Percentiles rank a stretch among this genome's conserved stretches.
Conservation (phyloP, 2,797 vertebrate species). For the Avahi laniger region DNA sequence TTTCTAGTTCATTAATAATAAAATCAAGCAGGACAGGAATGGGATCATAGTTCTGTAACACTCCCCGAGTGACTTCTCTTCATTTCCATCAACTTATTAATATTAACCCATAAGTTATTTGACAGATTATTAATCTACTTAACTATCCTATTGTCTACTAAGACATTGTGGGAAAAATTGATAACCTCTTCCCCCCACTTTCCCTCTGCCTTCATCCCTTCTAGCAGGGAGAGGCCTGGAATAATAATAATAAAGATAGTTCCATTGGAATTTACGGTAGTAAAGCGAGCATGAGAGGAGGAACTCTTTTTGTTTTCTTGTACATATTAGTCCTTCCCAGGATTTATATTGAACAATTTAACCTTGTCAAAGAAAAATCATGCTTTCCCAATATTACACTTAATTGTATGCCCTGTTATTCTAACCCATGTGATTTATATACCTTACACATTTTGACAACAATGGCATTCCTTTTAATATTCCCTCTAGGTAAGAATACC, state of each 20-base stretch:
- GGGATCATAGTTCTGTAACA: background rate
- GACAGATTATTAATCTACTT: background rate
- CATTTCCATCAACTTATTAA: background rate
- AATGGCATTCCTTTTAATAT: slow-evolving; percentile 18
- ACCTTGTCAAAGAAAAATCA: slow-evolving; percentile 31
- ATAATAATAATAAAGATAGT: background rate
- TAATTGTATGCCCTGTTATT: slow-evolving; percentile 47
- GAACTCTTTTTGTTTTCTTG: background rate
- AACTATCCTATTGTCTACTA: background rate
- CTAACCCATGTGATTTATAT: slow-evolving; percentile 35
- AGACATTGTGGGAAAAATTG: background rate
- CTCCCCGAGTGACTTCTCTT: background rate
- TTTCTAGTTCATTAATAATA: background rate
- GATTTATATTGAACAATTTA: slow-evolving; percentile 47
- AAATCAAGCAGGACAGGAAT: background rate
- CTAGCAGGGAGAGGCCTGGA: background rate
- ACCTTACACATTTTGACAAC: slow-evolving; percentile 40
- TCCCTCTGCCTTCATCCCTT: background rate
- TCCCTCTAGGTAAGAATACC: slow-evolving; percentile 11
- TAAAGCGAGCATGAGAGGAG: background rate
- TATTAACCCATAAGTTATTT: background rate
- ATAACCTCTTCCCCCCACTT: background rate
- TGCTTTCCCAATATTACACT: slow-evolving; percentile 12
- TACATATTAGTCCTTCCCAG: background rate
- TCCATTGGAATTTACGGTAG: background rate